These are phyloP conservation scores for Schizopygopsis pylzovi DNA, from an alignment of 2,797 vertebrate genomes.

Conservation along the genomic window DNA sequence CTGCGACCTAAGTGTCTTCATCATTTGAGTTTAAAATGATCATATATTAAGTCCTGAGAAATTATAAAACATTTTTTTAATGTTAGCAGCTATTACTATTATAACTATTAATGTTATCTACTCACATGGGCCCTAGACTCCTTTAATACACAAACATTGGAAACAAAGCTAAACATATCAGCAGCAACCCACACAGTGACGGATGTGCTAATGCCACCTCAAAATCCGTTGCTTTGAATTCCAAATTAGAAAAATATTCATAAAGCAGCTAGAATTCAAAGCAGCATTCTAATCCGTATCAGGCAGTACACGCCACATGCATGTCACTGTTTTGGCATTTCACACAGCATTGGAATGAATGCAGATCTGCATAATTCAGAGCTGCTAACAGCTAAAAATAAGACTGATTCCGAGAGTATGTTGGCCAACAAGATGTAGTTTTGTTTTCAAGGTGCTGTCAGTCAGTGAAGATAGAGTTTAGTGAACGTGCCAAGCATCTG, in stretches of 20 bases:
- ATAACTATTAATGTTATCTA: not conserved
- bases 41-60: not conserved
- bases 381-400: slow-evolving; percentile 16
- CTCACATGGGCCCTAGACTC: not conserved
- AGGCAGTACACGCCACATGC: not conserved
- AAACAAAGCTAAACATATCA: slow-evolving; percentile 16
- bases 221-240: slow-evolving; percentile 2
- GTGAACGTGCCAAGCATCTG: slow-evolving; percentile 22
- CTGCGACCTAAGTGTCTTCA: not conserved
- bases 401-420: not conserved
- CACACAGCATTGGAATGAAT: not conserved
- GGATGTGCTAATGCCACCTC: not conserved
- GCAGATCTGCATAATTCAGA: not conserved
- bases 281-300: slow-evolving; percentile 7
- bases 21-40: not conserved
- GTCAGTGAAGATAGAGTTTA: slow-evolving; percentile 17
- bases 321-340: slow-evolving; percentile 13
- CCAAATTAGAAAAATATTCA: slow-evolving; percentile 1
- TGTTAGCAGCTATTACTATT: not conserved
- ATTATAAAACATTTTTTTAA: not conserved
- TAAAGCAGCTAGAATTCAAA: not conserved
- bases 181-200: not conserved
- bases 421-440: slow-evolving; percentile 6
- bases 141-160: not conserved
- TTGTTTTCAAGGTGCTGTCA: slow-evolving; percentile 14